Evolutionary conservation across 23 tunicate genomes (phyloP), one percentile per base, ranked within the genome.

Genomic region (Trididemnum clinides): DNA sequence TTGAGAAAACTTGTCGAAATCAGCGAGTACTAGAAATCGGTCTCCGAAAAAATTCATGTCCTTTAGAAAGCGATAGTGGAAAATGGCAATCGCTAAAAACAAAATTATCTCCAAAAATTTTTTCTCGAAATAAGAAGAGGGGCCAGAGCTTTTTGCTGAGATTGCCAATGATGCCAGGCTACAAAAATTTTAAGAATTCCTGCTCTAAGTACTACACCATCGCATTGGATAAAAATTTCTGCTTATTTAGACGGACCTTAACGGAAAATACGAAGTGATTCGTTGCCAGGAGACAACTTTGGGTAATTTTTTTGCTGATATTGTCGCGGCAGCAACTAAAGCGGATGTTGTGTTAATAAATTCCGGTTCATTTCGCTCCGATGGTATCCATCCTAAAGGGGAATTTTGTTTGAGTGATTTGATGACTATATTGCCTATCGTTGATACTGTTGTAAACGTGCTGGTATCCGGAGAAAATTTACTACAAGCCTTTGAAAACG

Each of bases 351-450:
- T 90, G 15, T 81, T 95, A 32, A 86, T 95, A 5, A 95, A 95
- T 64, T 95, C 98, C 20, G 98, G 98, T 0, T 90, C 98, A 0
- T 95, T 93, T 39, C 90, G 98, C 2, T 88, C 92, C 0, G 91
- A 88, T 58, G 84, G 77, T 30, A 30, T 92, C 30, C 91, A 87
- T 64, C 39, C 59, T 6, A 39, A 33, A 28, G 88, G 88, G 0
- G 82, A 85, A 7, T 95, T 95, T 59, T 73, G 71, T 23, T 34
- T 95, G 1, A 39, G 87, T 39, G 98, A 95, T 54, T 78, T 95
- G 57, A 87, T 89, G 90, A 89, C 87, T 10, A 95, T 95, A 30
- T 81, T 95, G 6, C 95, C 98, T 7, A 95, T 95, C 63, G 79
- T 58, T 70, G 98, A 90, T 82, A 72, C 80, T 36, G 86, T 95